Conservation (phyloP, 2,888 invertebrate species). For the Eledona agricola region DNA sequence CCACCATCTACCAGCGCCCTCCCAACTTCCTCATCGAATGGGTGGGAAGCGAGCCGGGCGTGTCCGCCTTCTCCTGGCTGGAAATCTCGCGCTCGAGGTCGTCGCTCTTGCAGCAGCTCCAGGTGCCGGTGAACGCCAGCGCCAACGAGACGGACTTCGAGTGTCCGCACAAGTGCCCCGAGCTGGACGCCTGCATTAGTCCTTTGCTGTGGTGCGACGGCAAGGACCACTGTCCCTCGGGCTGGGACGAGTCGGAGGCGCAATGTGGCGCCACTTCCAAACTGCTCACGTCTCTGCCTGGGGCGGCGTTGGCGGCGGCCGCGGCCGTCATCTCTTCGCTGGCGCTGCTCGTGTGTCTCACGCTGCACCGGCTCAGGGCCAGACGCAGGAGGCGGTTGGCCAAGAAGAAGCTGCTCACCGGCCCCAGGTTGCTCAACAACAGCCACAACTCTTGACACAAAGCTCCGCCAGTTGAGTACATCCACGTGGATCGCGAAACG, state of each 20-base stretch:
- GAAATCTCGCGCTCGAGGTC: conserved; percentile 75
- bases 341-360: conserved; percentile 68
- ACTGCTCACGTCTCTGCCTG: conserved; percentile 65
- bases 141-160: conserved; percentile 67
- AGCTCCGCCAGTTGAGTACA: conserved; percentile 89
- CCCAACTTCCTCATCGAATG: conserved; percentile 74
- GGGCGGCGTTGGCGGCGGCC: conserved; percentile 68
- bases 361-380: conserved; percentile 67
- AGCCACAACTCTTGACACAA: conserved; percentile 85
- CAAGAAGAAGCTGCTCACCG: conserved; percentile 65
- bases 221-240: conserved; percentile 71
- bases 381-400: conserved; percentile 65
- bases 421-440: conserved; percentile 72
- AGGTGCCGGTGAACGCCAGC: conserved; percentile 64
- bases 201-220: conserved; percentile 80
- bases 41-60: conserved; percentile 76
- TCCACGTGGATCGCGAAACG: conserved; percentile 92
- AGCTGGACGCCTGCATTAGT: conserved; percentile 81
- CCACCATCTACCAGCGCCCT: conserved; percentile 61
- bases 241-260: conserved; percentile 76
- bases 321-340: conserved; percentile 68
- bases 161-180: conserved; percentile 73
- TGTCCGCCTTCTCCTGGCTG: conserved; percentile 81
- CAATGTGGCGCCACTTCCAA: conserved; percentile 70
- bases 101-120: conserved; percentile 69